These are phyloP conservation scores for Rostratula benghalensis DNA, from an alignment of 2,113 vertebrate species.

Conservation along the genomic window DNA sequence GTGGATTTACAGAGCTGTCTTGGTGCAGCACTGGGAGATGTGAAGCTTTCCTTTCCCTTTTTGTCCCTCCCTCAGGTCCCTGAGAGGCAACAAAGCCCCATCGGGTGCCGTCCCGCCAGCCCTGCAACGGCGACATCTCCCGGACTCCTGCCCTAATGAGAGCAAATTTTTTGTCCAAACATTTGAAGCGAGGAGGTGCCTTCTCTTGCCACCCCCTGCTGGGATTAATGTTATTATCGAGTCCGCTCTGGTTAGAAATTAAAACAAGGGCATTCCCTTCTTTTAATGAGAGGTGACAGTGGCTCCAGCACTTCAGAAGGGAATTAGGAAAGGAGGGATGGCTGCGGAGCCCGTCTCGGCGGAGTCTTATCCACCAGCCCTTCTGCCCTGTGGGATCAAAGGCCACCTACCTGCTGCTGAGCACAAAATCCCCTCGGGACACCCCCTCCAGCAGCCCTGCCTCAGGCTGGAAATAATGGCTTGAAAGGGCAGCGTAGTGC, in stretches of 20 bases:
- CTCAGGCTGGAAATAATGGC: rapidly evolving
- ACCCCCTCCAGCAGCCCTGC: rapidly evolving
- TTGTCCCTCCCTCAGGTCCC: too few relatives aligned
- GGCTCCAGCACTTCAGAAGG: slow-evolving; percentile 76
- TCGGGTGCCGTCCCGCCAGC: background rate
- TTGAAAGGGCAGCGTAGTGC: rapidly evolving
- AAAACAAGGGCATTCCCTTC: background rate
- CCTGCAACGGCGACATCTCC: slow-evolving; percentile 24
- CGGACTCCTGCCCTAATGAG: slow-evolving; percentile 48
- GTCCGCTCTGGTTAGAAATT: background rate
- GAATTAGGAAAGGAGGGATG: slow-evolving; percentile 56
- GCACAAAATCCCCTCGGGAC: background rate
- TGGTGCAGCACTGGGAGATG: rapidly evolving
- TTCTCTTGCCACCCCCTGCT: slow-evolving; percentile 20
- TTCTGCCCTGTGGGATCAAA: slow-evolving; percentile 22
- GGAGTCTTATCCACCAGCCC: background rate
- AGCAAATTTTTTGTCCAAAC: slow-evolving; percentile 64
- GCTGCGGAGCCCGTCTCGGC: background rate
- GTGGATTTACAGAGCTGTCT: background rate
- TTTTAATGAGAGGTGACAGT: slow-evolving; percentile 78
- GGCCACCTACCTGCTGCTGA: slow-evolving; percentile 48
- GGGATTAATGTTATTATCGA: slow-evolving; percentile 63
- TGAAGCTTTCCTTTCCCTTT: background rate
- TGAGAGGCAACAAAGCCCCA: background rate
- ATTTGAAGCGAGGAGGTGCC: slow-evolving; percentile 40